Percentiles rank a stretch among this genome's conserved stretches.
phyloP scores from a whole-genome alignment of 2,888 invertebrate genomes.

The Stenotaenia linearis region DNA sequence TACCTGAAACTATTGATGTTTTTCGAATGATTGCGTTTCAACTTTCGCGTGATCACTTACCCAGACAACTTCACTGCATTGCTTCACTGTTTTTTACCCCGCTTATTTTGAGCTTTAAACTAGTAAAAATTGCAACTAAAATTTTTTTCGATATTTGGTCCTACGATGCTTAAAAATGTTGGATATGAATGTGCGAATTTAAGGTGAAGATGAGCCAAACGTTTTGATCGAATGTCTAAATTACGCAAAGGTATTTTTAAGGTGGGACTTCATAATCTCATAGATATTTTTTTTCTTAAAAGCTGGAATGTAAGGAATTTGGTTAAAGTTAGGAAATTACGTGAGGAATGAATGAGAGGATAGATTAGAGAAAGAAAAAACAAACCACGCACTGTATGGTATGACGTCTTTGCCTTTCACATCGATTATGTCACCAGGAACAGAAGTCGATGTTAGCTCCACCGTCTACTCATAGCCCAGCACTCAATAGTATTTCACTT shows the following conservation, averaged over 20 bases:
- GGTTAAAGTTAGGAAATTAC: background rate
- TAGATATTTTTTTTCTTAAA: background rate
- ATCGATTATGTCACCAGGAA: background rate
- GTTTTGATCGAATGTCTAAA: background rate
- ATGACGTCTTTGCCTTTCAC: background rate
- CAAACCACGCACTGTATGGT: background rate
- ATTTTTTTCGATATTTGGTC: background rate
- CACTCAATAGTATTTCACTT: background rate
- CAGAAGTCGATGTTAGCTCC: background rate
- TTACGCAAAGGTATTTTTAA: background rate
- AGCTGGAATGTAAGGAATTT: background rate
- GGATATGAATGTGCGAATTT: background rate
- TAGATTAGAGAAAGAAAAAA: background rate
- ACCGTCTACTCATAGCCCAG: background rate
- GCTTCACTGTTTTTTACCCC: background rate
- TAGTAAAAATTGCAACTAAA: background rate
- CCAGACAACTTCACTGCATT: slow-evolving; percentile 1
- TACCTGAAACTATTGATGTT: background rate
- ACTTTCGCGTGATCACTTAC: background rate
- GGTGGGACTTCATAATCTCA: background rate
- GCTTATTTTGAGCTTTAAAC: background rate
- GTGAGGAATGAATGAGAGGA: background rate
- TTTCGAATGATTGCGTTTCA: background rate
- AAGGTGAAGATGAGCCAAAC: background rate
- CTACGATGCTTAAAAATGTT: background rate